These are phyloP conservation scores for Penaeus chinensis DNA, from an alignment of 1,140 invertebrate species.

Conservation along the genomic window DNA sequence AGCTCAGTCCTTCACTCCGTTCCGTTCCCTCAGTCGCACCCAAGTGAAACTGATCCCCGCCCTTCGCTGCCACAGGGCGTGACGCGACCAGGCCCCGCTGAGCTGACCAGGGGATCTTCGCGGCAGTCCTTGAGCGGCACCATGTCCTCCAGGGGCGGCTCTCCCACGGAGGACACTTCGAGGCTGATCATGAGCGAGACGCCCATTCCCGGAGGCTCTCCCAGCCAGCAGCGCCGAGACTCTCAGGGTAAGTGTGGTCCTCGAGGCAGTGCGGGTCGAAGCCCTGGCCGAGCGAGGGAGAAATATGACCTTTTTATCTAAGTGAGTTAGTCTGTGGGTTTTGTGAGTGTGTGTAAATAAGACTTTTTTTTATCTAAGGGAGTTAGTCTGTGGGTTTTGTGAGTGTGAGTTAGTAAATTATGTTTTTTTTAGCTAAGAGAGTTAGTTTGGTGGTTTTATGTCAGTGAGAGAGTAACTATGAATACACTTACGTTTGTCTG, in stretches of 20 bases:
- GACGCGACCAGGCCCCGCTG: constrained; percentile 51
- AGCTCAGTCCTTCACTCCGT: neutral
- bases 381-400: no score
- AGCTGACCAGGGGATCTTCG: constrained; percentile 55
- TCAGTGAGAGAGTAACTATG: no score
- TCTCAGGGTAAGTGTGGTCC: constrained; percentile 63
- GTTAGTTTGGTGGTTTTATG: no score
- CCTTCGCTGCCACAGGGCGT: constrained; percentile 21
- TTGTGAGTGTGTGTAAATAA: no score
- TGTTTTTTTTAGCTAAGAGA: no score
- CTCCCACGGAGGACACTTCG: constrained; percentile 59
- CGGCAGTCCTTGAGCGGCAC: constrained; percentile 48
- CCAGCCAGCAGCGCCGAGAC: constrained; percentile 64
- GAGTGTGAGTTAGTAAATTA: no score
- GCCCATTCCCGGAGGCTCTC: constrained; percentile 50
- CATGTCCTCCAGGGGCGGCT: constrained; percentile 42
- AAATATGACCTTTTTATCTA: no score
- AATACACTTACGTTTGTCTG: no score
- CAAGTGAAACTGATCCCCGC: neutral
- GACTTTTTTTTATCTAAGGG: no score
- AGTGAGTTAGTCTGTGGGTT: no score
- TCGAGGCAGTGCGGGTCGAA: neutral
- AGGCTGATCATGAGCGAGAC: constrained; percentile 52
- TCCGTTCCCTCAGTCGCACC: neutral
- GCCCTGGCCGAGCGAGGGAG: no score